Evolutionary conservation across 2,113 vertebrate genomes (phyloP).

Genomic region (Xyrauchen texanus): DNA sequence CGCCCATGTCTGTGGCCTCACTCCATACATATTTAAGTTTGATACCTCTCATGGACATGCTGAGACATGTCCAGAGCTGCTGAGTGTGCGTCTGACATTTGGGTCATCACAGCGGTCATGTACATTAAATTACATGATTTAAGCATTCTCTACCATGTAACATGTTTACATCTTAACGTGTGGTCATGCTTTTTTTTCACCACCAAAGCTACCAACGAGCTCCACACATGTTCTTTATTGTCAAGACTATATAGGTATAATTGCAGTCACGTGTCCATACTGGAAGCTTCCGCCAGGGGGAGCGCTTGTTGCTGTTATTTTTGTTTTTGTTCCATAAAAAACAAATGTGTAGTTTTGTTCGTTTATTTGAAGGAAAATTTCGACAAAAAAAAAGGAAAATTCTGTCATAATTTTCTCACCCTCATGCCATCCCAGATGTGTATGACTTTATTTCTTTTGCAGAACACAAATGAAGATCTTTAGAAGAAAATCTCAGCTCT

Average conservation of each 20-base stretch:
- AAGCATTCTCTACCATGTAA: not conserved
- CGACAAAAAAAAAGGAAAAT: too few relatives aligned
- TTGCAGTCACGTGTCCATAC: not conserved
- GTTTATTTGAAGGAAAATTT: too few relatives aligned
- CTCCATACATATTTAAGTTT: not conserved
- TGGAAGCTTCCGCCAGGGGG: not conserved
- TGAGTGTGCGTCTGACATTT: not conserved
- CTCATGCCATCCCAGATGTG: too few relatives aligned
- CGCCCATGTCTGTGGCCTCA: not conserved
- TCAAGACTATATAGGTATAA: not conserved
- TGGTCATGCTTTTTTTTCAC: not conserved
- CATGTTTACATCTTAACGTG: not conserved
- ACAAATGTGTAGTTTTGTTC: too few relatives aligned
- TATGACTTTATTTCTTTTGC: too few relatives aligned
- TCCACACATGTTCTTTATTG: not conserved
- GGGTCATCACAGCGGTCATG: not conserved
- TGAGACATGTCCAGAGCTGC: not conserved
- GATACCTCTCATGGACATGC: not conserved
- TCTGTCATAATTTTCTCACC: too few relatives aligned
- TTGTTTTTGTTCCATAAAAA: not conserved
- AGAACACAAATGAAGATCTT: too few relatives aligned
- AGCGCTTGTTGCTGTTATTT: not conserved
- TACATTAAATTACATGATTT: not conserved
- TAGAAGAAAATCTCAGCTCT: too few relatives aligned
- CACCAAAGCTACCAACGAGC: constrained; percentile 1